Evolutionary conservation across 2,797 vertebrate genomes (phyloP), one percentile per base, ranked within the genome.

Genomic region (Pangasius krempfi): DNA sequence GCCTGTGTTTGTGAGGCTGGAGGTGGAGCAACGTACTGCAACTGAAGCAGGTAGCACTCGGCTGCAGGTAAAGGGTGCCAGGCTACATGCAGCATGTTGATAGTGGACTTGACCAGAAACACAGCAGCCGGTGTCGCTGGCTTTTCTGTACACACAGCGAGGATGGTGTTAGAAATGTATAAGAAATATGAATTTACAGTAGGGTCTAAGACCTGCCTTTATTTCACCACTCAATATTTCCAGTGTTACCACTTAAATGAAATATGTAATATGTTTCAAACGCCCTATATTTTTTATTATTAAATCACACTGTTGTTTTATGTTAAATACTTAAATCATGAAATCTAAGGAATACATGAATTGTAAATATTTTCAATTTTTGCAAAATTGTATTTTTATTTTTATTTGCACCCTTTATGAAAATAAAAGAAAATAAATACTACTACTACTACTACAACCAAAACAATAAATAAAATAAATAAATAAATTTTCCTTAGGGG

Each of bases 1-100:
- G 88, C 75, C 7, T 80, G 37, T 20, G 85, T 16, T 2, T 86
- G 87, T 44, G 84, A 73, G 0, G 92, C 5, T 25, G 92, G 90
- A 52, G 92, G 72, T 0, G 95, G 94, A 44, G 91, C 88, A 80
- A 95, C 96, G 0, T 97, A 96, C 88, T 97, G 97, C 89, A 98
- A 89, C 13, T 99, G 99, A 86, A 99, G 95, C 91, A 99, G 94
- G 92, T 99, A 99, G 52, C 95, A 96, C 92, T 99, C 98, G 7
- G 98, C 98, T 0, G 97, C 97, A 80, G 97, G 96, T 85, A 99
- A 96, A 90, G 98, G 98, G 92, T 98, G 97, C 99, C 99, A 99
- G 4, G 98, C 98, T 84, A 99, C 95, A 2, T 99, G 98, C 52
- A 99, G 97, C 92, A 98, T 97, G 91, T 95, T 97, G 91, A 98